These are phyloP conservation scores for Oryzaephilus surinamensis DNA, from an alignment of 1,140 invertebrate genomes.

Conservation along the genomic window DNA sequence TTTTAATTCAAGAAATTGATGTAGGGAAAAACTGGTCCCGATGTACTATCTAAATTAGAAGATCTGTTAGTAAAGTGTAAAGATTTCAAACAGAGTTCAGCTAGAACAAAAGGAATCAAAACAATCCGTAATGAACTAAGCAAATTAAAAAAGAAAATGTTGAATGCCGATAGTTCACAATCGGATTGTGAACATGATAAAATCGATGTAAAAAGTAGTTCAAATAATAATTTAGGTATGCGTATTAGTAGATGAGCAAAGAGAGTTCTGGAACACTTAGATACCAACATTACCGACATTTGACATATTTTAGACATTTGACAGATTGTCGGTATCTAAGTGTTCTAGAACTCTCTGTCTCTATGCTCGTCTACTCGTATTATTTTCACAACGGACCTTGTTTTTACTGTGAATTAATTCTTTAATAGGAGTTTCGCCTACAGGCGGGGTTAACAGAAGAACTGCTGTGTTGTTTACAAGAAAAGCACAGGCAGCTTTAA, in stretches of 20 bases:
- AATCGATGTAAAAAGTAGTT: conserved; percentile 24
- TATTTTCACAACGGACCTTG: too few species aligned
- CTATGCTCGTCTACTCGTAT: too few species aligned
- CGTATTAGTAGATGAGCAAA: too few species aligned
- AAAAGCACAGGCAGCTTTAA: conserved; percentile 50
- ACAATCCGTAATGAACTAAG: conserved; percentile 41
- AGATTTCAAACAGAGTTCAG: conserved; percentile 41
- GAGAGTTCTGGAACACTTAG: too few species aligned
- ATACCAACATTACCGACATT: too few species aligned
- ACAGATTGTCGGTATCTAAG: too few species aligned
- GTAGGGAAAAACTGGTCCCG: conserved; percentile 34
- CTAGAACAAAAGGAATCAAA: conserved; percentile 42
- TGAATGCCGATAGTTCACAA: conserved; percentile 30
- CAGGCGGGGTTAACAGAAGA: conserved; percentile 61
- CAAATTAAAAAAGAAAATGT: conserved; percentile 20
- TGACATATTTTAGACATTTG: too few species aligned
- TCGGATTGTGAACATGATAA: conserved; percentile 32
- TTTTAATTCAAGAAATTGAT: too few species aligned
- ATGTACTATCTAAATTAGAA: conserved; percentile 42
- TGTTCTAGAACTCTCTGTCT: too few species aligned
- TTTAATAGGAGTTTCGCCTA: too few species aligned
- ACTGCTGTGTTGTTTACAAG: conserved; percentile 75
- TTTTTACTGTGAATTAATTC: conserved; percentile 1
- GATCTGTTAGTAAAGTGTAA: conserved; percentile 43
- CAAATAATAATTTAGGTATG: background rate